Evolutionary conservation across 2,113 vertebrate genomes (phyloP).

Genomic region (Otolemur garnettii): DNA sequence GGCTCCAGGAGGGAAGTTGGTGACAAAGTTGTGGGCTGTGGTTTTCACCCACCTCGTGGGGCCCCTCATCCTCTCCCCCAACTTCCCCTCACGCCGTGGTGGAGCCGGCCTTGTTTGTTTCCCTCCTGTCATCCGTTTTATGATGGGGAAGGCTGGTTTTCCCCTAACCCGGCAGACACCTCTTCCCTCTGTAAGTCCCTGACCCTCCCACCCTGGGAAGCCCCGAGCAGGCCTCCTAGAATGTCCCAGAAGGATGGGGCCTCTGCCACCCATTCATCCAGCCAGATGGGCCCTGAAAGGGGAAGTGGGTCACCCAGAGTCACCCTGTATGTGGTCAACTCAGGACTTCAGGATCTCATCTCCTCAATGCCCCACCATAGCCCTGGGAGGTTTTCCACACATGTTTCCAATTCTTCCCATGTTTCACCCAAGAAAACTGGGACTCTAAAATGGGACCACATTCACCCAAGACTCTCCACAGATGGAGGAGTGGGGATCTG

Average conservation of each 20-base stretch:
- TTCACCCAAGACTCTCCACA: fast-evolving
- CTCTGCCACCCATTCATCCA: constrained; percentile 5
- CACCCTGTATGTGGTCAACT: constrained; percentile 53
- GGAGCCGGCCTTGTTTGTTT: constrained; percentile 49
- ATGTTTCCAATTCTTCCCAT: neutral
- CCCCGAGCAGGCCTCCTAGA: constrained; percentile 42
- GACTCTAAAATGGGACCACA: fast-evolving
- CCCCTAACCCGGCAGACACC: constrained; percentile 75
- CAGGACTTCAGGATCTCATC: neutral
- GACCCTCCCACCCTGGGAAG: constrained; percentile 76
- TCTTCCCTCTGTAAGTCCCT: constrained; percentile 68
- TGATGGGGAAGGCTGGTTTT: constrained; percentile 77
- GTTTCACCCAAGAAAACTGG: constrained; percentile 19
- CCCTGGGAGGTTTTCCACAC: neutral
- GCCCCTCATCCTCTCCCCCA: constrained; percentile 48
- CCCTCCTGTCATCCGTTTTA: constrained; percentile 40
- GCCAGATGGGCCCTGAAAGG: constrained; percentile 63
- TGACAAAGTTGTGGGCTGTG: constrained; percentile 1
- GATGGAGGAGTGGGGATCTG: neutral
- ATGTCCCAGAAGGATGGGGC: constrained; percentile 56
- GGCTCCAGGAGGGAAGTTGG: constrained; percentile 55
- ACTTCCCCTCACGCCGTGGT: constrained; percentile 44
- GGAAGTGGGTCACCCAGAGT: constrained; percentile 72
- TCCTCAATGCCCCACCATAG: neutral
- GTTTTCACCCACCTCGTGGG: constrained; percentile 54